A percentile compares a stretch with the other conserved stretches of the same genome.
phyloP scores from a whole-genome alignment of 30 jellyfish, hydroid and myxozoan species.

The Sanderia malayensis region DNA sequence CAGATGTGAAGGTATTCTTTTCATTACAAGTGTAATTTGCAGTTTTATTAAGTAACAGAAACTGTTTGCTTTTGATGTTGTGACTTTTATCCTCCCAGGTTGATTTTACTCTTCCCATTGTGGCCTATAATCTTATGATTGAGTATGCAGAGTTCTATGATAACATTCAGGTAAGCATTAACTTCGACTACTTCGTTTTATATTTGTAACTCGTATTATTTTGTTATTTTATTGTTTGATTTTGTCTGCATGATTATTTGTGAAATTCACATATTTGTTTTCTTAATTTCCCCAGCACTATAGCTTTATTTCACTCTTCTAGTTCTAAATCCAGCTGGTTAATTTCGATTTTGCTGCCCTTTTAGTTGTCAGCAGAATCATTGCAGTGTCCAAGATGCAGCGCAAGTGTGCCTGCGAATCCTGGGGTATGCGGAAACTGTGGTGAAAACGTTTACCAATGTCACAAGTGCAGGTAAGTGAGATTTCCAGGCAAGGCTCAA shows the following conservation, averaged over 20 bases:
- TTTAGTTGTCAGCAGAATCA: constrained; percentile 84
- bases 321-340: too few relatives aligned
- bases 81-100: constrained; percentile 50
- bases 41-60: too few relatives aligned
- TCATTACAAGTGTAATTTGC: background rate
- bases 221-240: too few relatives aligned
- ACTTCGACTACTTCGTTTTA: too few relatives aligned
- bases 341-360: background rate
- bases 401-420: constrained; percentile 96
- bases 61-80: too few relatives aligned
- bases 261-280: too few relatives aligned
- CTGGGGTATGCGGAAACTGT: constrained; percentile 93
- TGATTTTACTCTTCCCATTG: constrained; percentile 89
- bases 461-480: constrained; percentile 93
- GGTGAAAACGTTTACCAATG: constrained; percentile 97
- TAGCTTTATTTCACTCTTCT: too few relatives aligned
- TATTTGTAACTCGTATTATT: too few relatives aligned
- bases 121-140: constrained; percentile 90
- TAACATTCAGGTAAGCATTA: constrained; percentile 71
- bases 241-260: too few relatives aligned
- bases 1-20: constrained; percentile 76
- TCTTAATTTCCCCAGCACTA: too few relatives aligned
- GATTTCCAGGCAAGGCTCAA: too few relatives aligned
- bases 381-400: constrained; percentile 98
- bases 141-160: constrained; percentile 91